Percentiles rank a stretch among this genome's conserved stretches.
Evolutionary conservation across 2,113 vertebrate species (phyloP).

Genomic region (Columba livia): DNA sequence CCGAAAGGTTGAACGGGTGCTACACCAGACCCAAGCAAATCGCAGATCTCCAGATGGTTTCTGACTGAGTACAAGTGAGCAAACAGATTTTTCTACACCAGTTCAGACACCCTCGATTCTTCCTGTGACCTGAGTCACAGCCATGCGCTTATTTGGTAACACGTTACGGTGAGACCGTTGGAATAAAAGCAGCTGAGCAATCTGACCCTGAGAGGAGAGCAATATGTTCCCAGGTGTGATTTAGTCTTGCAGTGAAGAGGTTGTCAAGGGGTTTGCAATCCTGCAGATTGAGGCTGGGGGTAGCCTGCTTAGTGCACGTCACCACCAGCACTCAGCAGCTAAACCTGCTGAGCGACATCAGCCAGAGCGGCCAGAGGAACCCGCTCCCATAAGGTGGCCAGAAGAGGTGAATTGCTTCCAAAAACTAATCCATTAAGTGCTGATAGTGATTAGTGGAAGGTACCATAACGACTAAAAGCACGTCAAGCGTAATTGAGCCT

Average conservation of each 20-base stretch:
- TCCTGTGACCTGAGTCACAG: not conserved
- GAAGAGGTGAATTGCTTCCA: constrained; percentile 6
- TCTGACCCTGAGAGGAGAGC: constrained; percentile 3
- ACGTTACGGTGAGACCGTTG: not conserved
- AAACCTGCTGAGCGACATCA: constrained; percentile 26
- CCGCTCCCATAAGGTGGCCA: not conserved
- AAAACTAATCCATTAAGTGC: constrained; percentile 13
- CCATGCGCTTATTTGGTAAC: not conserved
- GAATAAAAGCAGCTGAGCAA: constrained; percentile 30
- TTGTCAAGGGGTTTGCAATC: constrained; percentile 7
- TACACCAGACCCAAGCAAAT: not conserved
- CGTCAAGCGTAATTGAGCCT: not conserved
- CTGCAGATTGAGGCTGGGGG: not conserved
- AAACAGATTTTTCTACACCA: not conserved
- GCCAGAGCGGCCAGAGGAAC: not conserved
- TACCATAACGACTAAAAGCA: not conserved
- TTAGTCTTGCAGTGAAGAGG: constrained; percentile 10
- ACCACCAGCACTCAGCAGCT: not conserved
- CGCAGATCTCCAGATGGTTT: not conserved
- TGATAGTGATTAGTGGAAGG: constrained; percentile 11
- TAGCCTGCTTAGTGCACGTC: not conserved
- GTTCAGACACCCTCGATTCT: not conserved
- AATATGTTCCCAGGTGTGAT: constrained; percentile 37
- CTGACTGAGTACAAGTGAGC: not conserved
- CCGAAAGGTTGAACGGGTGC: not conserved